Base-by-base conservation (phyloP, 53 echinoderm and acorn worm genomes). In the Paracentrotus lividus region DNA sequence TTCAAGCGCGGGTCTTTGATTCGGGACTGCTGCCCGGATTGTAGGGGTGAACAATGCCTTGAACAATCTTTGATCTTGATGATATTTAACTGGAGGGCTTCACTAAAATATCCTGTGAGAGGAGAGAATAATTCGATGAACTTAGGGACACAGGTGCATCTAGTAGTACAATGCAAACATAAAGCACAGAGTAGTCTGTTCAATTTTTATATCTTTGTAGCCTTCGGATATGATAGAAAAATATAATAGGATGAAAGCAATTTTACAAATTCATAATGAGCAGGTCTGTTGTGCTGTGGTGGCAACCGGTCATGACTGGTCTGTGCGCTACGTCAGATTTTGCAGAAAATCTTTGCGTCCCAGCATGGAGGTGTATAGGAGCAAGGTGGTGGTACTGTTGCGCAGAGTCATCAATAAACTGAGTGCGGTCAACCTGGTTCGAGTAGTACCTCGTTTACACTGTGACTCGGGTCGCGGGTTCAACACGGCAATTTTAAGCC, bases 11-110 rank as follows among this genome's bases (percentile, higher is more conserved):
- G 72, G 72, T 72, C 72, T 72, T 27, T 32, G 18, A 72, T 72
- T 72, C 40, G 36, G 72, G 72, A 18, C 15, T 72, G 21, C 36
- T 72, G 72, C 72, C 72, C 36, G 72, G 40, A 72, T 72, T 38
- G 72, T 38, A 72, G 40, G 40, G 36, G 40, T 72, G 72, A 36
- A 40, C 72, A 72, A 16, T 72, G 72, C 18, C 40, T 72, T 40
- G 18, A 72, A 72, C 18, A 38, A 72, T 72, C 72, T 72, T 40
- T 72, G 40, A 72, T 72, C 36, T 72, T 29, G 64, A 29, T 64
- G 64, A 29, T n/a, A 64, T 64, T 72, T 38, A 36, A 72, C 72
- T 72, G 4, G 16, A 40, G 72, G 72, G 36, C 36, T 15, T 16
- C 72, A 40, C 4, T 32, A 21, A 72, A 5, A 40, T 38, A 12